Percentiles rank a stretch among this genome's conserved stretches.
phyloP scores from a whole-genome alignment of 2,113 vertebrate species.

The Marmota monax region DNA sequence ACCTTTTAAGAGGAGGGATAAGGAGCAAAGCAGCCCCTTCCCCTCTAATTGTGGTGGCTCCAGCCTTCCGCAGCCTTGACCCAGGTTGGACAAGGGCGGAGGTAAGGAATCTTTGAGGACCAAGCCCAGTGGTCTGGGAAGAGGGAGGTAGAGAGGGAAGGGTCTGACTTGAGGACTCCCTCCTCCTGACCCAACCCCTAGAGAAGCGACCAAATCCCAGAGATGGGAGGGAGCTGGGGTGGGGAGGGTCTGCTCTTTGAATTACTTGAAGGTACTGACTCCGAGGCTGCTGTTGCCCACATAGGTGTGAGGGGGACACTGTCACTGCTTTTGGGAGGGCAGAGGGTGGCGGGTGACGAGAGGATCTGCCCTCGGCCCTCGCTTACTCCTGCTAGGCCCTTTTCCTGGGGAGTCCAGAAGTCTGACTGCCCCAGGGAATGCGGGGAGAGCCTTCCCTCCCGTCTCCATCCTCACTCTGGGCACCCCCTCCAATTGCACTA shows the following conservation, averaged over 20 bases:
- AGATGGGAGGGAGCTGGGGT: conserved; percentile 74
- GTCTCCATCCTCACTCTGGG: conserved; percentile 77
- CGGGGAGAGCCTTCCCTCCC: conserved; percentile 69
- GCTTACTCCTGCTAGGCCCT: conserved; percentile 60
- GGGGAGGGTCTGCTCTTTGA: conserved; percentile 79
- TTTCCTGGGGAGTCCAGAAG: conserved; percentile 57
- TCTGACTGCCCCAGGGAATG: conserved; percentile 50
- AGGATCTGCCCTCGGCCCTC: conserved; percentile 51
- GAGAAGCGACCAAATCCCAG: conserved; percentile 84
- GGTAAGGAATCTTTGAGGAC: conserved; percentile 75
- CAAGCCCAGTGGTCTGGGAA: conserved; percentile 78
- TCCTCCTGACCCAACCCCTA: conserved; percentile 61
- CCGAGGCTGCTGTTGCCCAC: conserved; percentile 79
- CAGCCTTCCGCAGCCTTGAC: conserved; percentile 58
- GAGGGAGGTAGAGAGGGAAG: conserved; percentile 69
- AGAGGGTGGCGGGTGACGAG: conserved; percentile 13
- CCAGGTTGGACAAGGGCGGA: conserved; percentile 50
- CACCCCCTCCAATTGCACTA: conserved; percentile 84
- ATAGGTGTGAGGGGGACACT: conserved; percentile 74
- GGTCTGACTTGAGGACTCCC: conserved; percentile 70
- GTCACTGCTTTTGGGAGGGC: conserved; percentile 80
- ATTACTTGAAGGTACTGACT: conserved; percentile 85
- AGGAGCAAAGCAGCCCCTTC: conserved; percentile 73
- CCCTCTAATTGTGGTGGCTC: conserved; percentile 60
- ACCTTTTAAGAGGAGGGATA: conserved; percentile 61